phyloP scores from a whole-genome alignment of 2,113 vertebrate genomes.

The Spizaetus ornatus region DNA sequence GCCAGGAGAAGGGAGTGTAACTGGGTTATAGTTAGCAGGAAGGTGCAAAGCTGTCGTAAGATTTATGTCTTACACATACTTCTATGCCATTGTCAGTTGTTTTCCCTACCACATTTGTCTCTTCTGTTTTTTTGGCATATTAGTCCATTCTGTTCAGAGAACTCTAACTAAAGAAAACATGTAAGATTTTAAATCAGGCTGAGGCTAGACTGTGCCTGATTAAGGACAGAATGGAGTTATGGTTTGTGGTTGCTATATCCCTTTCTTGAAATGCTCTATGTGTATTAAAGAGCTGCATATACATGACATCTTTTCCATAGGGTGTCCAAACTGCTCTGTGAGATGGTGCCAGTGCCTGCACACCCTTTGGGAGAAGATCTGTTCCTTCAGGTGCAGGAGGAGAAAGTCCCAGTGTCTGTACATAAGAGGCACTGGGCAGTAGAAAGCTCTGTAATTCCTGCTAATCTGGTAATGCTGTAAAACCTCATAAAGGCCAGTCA shows the following conservation, averaged over 20 bases:
- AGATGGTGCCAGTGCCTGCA: neutral
- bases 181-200: neutral
- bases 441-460: neutral
- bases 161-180: neutral
- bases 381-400: neutral
- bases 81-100: neutral
- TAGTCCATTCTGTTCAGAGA: neutral
- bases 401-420: neutral
- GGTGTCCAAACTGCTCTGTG: neutral
- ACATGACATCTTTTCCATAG: neutral
- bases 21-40: neutral
- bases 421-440: neutral
- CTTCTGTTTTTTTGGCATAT: neutral
- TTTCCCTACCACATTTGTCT: neutral
- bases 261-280: neutral
- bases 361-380: neutral
- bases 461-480: neutral
- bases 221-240: neutral
- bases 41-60: neutral
- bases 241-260: neutral
- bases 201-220: neutral
- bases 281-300: neutral
- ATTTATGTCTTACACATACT: neutral
- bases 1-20: neutral
- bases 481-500: neutral